Evolutionary conservation across 1,140 invertebrate species (phyloP), one percentile per base, ranked within the genome.

Genomic region (Solenopsis invicta): DNA sequence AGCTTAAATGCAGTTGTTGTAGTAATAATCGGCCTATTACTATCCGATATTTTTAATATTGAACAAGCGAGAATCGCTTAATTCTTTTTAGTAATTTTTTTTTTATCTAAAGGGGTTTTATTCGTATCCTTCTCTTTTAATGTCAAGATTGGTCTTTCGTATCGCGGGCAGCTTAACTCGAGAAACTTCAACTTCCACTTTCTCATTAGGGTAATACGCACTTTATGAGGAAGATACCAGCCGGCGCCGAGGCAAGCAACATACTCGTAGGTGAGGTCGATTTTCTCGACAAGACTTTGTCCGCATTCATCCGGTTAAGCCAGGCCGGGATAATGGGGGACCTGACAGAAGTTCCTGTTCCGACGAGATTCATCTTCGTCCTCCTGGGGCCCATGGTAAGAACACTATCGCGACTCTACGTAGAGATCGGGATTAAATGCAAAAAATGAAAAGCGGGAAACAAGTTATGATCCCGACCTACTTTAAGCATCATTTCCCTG

Each of bases 191-290:
- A 52, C n/a, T 12, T 50, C 6, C 5, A 10, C 4, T 86, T 74
- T 74, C 85, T 91, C 92, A 92, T 88, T 96, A 98, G 96, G 96
- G 97, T 66, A 99, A 99, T 95, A 97, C 97, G 72, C 97, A 99
- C 91, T 99, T 99, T 91, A 99, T 99, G 98, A 96, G 98, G 59
- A 99, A 99, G 96, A 99, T 99, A 93, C 99, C 99, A n/a, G 97
- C 97, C 0, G 99, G 99, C 29, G 98, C 99, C 0, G 99, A 99
- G 95, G 99, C 99, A 2, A 98, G 98, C 69, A 99, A 99, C 94
- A 99, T 99, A 91, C 96, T 99, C 12, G 98, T 99, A 1, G 99
- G 99, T 12, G 99, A 99, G 96, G 98, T 99, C 4, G 99, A 99
- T 94, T 99, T 99, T 94, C 96, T 99, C 34, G 97, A 98, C 75